Evolutionary conservation across 2,113 vertebrate genomes (phyloP).

Genomic region (Phyllopteryx taeniolatus): DNA sequence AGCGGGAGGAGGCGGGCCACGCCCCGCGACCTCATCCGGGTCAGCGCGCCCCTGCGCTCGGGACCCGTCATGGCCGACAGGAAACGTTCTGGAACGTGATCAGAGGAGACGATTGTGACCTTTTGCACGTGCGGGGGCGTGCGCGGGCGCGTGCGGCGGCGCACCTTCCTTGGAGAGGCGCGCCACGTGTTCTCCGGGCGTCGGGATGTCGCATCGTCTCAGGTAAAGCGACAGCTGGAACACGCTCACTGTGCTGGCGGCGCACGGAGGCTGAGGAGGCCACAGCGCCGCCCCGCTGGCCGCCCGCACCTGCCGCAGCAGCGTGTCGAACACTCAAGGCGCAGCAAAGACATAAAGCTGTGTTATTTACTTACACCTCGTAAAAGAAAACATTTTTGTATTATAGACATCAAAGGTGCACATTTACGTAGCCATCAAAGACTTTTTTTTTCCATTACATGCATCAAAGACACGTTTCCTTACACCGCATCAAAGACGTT

Average conservation of each 20-base stretch:
- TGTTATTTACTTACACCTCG: neutral
- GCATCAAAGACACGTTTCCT: too few relatives aligned
- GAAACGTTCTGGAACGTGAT: conserved; percentile 74
- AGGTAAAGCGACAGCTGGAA: conserved; percentile 88
- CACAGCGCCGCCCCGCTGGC: conserved; percentile 67
- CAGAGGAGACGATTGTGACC: neutral
- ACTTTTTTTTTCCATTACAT: too few relatives aligned
- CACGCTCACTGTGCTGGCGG: conserved; percentile 73
- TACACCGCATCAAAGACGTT: too few relatives aligned
- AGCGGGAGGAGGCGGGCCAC: conserved; percentile 83
- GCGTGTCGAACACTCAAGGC: conserved; percentile 75
- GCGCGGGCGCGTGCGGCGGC: neutral
- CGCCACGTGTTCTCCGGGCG: conserved; percentile 84
- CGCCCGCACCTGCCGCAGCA: conserved; percentile 82
- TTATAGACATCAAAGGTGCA: neutral
- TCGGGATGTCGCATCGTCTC: conserved; percentile 72
- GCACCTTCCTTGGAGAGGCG: conserved; percentile 88
- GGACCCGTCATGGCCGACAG: conserved; percentile 75
- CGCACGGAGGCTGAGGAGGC: neutral
- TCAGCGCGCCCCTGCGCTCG: conserved; percentile 73
- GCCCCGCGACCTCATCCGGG: conserved; percentile 77
- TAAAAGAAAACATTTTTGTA: neutral
- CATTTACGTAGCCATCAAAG: neutral
- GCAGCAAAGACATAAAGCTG: neutral
- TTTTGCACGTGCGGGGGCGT: neutral